Percentiles rank a stretch among this genome's conserved stretches.
These are phyloP conservation scores for Cerastis rubricosa DNA, from an alignment of 2,888 invertebrate species.

Conservation along the genomic window DNA sequence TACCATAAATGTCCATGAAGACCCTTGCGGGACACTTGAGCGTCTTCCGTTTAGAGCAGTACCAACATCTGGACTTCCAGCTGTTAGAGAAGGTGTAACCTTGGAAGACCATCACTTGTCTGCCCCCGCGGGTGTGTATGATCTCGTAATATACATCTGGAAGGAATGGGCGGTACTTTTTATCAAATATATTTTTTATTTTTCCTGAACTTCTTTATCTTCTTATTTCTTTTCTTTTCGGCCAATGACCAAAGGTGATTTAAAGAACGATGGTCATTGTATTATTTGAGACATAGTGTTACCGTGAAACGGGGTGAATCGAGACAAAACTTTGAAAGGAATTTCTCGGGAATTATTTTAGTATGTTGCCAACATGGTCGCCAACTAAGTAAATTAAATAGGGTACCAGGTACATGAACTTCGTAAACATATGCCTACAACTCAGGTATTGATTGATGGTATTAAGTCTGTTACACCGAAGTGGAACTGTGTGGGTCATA, in stretches of 20 bases:
- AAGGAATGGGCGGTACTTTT: constrained; percentile 5
- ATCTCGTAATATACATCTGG: constrained; percentile 55
- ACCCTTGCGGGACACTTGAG: constrained; percentile 70
- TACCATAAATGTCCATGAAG: constrained; percentile 66
- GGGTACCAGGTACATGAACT: background rate
- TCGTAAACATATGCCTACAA: background rate
- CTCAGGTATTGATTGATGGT: too few relatives aligned
- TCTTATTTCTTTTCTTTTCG: background rate
- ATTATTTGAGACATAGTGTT: background rate
- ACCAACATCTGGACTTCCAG: constrained; percentile 73
- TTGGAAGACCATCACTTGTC: constrained; percentile 69
- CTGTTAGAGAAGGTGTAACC: constrained; percentile 73
- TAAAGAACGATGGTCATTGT: background rate
- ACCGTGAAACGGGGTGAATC: background rate
- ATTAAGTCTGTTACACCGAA: background rate
- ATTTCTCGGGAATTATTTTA: background rate
- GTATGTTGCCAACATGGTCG: background rate
- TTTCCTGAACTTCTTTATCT: background rate
- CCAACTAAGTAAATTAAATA: background rate
- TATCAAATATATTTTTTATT: background rate
- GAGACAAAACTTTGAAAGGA: background rate
- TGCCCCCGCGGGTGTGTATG: constrained; percentile 28
- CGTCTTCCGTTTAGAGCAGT: constrained; percentile 73
- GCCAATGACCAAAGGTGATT: background rate
- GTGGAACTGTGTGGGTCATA: background rate